These are phyloP conservation scores for Recurvirostra avosetta DNA, from an alignment of 2,113 vertebrate genomes.

Conservation along the genomic window DNA sequence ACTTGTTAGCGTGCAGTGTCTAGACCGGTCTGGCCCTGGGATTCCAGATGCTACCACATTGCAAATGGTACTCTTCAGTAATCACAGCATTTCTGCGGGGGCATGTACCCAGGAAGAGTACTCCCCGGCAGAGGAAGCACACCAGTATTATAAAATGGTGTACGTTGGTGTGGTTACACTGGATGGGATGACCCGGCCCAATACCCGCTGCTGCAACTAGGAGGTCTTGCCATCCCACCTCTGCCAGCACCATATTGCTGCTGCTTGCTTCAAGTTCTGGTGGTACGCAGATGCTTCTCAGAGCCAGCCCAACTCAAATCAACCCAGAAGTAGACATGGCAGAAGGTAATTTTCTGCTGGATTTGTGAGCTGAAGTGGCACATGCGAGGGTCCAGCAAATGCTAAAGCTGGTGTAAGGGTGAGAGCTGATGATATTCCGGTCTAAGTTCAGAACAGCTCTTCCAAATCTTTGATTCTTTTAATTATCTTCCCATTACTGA, in stretches of 20 bases:
- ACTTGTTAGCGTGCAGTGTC: background rate
- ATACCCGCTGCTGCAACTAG: background rate
- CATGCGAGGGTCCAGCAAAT: background rate
- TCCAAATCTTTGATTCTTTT: background rate
- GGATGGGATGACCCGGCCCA: background rate
- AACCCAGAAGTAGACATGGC: background rate
- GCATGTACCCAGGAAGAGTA: background rate
- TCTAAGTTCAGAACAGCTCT: background rate
- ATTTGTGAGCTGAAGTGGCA: background rate
- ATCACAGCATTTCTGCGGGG: background rate
- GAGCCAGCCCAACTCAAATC: background rate
- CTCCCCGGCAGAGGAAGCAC: background rate
- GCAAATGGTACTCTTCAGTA: background rate
- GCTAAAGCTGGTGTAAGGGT: background rate
- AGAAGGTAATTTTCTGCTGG: background rate
- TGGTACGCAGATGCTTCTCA: background rate
- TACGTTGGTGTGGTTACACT: background rate
- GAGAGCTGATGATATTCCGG: background rate
- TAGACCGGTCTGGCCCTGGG: background rate
- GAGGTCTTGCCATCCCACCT: background rate
- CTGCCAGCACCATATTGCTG: background rate
- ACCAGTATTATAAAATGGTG: background rate
- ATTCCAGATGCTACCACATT: too few species aligned
- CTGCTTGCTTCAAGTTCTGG: background rate
- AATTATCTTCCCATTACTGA: background rate